Conservation (phyloP, 2,113 vertebrate genomes). For the Spea multiplicata region DNA sequence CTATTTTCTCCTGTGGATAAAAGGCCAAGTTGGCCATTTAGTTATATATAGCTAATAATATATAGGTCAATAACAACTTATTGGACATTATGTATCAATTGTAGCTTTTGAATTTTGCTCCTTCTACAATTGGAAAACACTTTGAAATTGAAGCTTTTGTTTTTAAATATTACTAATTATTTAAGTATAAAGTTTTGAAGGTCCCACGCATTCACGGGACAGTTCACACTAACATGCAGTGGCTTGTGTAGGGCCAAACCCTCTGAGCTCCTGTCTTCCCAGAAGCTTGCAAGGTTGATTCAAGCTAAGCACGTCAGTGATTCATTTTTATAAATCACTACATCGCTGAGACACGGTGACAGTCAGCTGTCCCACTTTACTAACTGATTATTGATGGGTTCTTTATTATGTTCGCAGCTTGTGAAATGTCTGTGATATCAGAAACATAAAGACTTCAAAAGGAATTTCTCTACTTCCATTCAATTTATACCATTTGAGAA, state of each 20-base stretch:
- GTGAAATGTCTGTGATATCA: conserved; percentile 34
- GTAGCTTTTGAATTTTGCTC: too few relatives aligned
- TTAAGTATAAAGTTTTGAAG: too few relatives aligned
- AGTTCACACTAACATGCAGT: neutral
- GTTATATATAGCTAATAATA: too few relatives aligned
- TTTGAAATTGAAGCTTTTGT: too few relatives aligned
- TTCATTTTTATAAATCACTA: conserved; percentile 19
- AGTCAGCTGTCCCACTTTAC: conserved; percentile 41
- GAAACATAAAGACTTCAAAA: conserved; percentile 48
- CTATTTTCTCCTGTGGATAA: too few relatives aligned
- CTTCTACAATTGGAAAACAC: too few relatives aligned
- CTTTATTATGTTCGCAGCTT: conserved; percentile 35
- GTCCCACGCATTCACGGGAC: too few relatives aligned
- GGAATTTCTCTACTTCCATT: conserved; percentile 30
- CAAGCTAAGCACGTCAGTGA: conserved; percentile 22
- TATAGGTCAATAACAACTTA: too few relatives aligned
- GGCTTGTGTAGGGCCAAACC: conserved; percentile 2
- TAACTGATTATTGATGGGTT: conserved; percentile 37
- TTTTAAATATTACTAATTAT: too few relatives aligned
- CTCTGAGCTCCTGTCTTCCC: conserved; percentile 29
- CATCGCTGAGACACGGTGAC: conserved; percentile 9
- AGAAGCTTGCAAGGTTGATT: conserved; percentile 12
- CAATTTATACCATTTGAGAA: conserved; percentile 35
- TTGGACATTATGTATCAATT: too few relatives aligned
- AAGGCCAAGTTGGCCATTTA: too few relatives aligned